Percentiles rank a stretch among this genome's conserved stretches.
These are phyloP conservation scores for Drosophila lacertosa DNA, from an alignment of 1,140 invertebrate genomes.

Conservation along the genomic window DNA sequence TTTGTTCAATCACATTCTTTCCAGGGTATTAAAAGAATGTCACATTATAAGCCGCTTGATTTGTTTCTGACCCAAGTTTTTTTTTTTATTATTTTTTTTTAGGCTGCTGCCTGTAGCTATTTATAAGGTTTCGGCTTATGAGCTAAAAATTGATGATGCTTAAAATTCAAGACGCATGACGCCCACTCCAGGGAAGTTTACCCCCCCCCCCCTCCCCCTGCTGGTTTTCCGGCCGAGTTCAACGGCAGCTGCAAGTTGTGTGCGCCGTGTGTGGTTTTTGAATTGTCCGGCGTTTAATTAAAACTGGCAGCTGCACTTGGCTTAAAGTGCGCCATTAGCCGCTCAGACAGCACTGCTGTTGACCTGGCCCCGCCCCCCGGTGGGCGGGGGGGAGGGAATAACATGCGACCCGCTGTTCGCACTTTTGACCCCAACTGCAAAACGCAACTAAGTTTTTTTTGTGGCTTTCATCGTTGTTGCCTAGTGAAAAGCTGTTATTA, in stretches of 20 bases:
- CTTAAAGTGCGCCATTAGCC: slow-evolving; percentile 21
- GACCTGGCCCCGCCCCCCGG: neutral
- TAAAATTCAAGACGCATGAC: slow-evolving; percentile 39
- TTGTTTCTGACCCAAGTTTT: neutral
- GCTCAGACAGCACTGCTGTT: neutral
- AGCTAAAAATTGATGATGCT: slow-evolving; percentile 39
- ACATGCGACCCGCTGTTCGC: slow-evolving; percentile 36
- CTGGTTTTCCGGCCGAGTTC: slow-evolving; percentile 44
- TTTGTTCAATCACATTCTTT: slow-evolving; percentile 9
- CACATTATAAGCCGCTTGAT: neutral
- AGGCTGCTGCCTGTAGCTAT: slow-evolving; percentile 18
- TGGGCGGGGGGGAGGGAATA: slow-evolving; percentile 5
- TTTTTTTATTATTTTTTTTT: neutral
- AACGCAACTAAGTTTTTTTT: slow-evolving; percentile 19
- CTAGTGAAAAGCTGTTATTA: slow-evolving; percentile 29
- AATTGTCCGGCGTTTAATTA: slow-evolving; percentile 59
- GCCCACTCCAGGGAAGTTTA: slow-evolving; percentile 6
- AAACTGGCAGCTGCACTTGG: slow-evolving; percentile 49
- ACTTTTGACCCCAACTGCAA: slow-evolving; percentile 18
- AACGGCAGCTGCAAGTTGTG: slow-evolving; percentile 41
- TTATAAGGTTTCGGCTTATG: slow-evolving; percentile 32
- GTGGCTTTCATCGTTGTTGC: slow-evolving; percentile 30
- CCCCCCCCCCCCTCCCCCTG: too few species aligned
- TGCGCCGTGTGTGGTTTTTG: slow-evolving; percentile 27
- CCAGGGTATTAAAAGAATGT: slow-evolving; percentile 1